These are phyloP conservation scores for Lysandra coridon DNA, from an alignment of 2,888 invertebrate species.

Conservation along the genomic window DNA sequence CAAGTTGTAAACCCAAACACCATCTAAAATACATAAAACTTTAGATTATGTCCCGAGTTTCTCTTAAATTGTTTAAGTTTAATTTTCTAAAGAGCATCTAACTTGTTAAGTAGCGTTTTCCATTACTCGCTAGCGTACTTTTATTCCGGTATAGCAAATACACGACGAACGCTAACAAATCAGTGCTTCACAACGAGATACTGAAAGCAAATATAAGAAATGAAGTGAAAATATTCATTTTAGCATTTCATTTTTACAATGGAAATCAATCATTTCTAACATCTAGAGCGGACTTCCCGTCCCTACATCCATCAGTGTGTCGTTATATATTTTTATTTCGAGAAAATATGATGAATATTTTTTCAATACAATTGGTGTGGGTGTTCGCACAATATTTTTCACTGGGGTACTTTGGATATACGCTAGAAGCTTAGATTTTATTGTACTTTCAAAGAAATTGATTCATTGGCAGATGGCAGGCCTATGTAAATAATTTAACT, in stretches of 20 bases:
- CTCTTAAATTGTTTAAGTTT: not conserved
- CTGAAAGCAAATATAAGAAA: constrained; percentile 17
- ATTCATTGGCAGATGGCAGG: too few species aligned
- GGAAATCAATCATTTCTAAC: constrained; percentile 25
- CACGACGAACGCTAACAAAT: not conserved
- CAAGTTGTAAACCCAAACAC: too few species aligned
- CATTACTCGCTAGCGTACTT: not conserved
- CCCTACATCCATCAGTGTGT: constrained; percentile 12
- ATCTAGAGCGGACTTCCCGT: constrained; percentile 22
- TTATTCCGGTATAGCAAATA: not conserved
- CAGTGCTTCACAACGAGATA: not conserved
- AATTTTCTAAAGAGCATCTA: not conserved
- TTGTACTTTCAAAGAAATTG: too few species aligned
- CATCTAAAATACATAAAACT: too few species aligned
- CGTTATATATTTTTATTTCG: constrained; percentile 25
- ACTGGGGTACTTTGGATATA: not conserved
- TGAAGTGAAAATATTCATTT: constrained; percentile 21
- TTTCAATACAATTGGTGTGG: not conserved
- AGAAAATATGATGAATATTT: not conserved
- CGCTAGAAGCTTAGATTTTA: not conserved
- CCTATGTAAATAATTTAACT: too few species aligned
- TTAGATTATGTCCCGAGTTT: not conserved
- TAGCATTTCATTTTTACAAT: constrained; percentile 9
- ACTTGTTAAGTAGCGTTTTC: not conserved
- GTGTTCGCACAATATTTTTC: not conserved